Percentiles rank a stretch among this genome's conserved stretches.
Evolutionary conservation across 2,113 vertebrate species (phyloP).

Genomic region (Nerophis lumbriciformis): DNA sequence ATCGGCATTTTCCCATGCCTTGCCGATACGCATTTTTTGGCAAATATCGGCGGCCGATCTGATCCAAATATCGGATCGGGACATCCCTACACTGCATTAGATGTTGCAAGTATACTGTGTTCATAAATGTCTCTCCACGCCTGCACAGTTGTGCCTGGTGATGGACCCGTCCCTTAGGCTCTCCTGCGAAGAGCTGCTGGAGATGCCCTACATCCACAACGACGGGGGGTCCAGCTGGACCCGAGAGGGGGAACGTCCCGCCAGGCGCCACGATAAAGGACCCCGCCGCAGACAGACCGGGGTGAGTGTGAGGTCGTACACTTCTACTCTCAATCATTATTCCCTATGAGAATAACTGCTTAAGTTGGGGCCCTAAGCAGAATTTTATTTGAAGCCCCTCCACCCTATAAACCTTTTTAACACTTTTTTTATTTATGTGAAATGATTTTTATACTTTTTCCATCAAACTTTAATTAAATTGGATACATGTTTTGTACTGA

Average conservation of each 20-base stretch:
- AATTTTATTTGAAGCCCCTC: too few relatives aligned
- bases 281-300: conserved; percentile 61
- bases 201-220: conserved; percentile 72
- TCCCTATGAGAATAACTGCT: neutral
- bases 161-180: conserved; percentile 73
- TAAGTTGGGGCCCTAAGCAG: too few relatives aligned
- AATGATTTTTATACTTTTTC: too few relatives aligned
- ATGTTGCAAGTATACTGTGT: neutral
- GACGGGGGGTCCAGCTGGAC: conserved; percentile 55
- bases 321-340: neutral
- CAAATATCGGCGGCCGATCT: too few relatives aligned
- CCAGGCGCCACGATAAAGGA: conserved; percentile 65
- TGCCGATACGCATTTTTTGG: too few relatives aligned
- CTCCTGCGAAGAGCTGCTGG: conserved; percentile 73
- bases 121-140: neutral
- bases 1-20: too few relatives aligned
- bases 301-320: conserved; percentile 30
- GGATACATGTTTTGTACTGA: too few relatives aligned
- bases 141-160: conserved; percentile 67
- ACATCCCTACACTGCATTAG: too few relatives aligned
- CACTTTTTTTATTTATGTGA: too few relatives aligned
- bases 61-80: too few relatives aligned
- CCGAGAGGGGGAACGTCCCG: conserved; percentile 59
- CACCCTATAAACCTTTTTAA: too few relatives aligned
- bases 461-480: too few relatives aligned